These are phyloP conservation scores for Lophotis ruficrista DNA, from an alignment of 2,113 vertebrate species.

Conservation along the genomic window DNA sequence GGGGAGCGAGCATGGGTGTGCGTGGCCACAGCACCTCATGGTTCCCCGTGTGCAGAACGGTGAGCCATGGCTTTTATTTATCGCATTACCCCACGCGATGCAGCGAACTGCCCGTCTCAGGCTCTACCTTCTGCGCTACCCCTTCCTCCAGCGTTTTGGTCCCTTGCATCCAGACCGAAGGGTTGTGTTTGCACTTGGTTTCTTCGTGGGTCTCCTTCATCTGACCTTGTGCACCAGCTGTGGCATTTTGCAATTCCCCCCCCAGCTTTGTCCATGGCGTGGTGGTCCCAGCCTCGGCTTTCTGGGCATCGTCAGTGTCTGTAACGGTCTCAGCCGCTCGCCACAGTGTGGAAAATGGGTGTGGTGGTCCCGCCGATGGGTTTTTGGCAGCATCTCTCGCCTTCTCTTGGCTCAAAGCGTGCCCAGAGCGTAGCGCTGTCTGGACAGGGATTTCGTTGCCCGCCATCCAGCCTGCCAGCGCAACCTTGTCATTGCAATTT, in stretches of 20 bases:
- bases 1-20: rapidly evolving
- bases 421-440: neutral
- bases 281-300: neutral
- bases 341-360: neutral
- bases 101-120: neutral
- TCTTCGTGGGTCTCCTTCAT: neutral
- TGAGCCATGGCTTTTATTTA: neutral
- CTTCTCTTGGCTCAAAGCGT: neutral
- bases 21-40: neutral
- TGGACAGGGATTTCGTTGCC: neutral
- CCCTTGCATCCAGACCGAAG: neutral
- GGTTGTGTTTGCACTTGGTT: neutral
- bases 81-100: rapidly evolving
- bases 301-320: neutral
- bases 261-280: rapidly evolving
- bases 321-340: rapidly evolving
- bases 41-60: rapidly evolving
- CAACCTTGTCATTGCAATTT: constrained; percentile 34
- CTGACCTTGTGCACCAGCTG: neutral
- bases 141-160: neutral
- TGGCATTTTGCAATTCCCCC: neutral
- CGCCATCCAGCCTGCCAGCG: neutral
- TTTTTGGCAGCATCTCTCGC: neutral
- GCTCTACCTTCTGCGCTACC: neutral
- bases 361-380: neutral